phyloP scores from a whole-genome alignment of 2,113 vertebrate genomes.

The Mesocricetus auratus region DNA sequence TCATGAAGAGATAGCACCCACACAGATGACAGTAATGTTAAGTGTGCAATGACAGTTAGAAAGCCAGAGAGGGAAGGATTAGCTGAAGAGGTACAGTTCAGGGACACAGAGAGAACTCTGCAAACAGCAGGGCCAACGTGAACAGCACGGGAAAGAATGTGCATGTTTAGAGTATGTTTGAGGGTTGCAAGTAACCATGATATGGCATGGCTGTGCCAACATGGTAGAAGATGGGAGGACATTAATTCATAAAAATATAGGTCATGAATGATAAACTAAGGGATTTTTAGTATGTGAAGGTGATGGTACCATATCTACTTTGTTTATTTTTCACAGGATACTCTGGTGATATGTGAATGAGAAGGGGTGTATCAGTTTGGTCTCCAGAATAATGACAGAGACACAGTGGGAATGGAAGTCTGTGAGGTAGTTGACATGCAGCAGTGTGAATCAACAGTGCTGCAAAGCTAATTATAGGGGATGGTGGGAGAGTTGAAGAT shows the following conservation, averaged over 20 bases:
- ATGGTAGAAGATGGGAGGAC: not conserved
- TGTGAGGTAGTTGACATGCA: not conserved
- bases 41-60: not conserved
- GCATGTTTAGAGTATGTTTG: not conserved
- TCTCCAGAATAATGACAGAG: not conserved
- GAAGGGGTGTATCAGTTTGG: not conserved
- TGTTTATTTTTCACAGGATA: not conserved
- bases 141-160: not conserved
- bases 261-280: not conserved
- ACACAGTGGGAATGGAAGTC: not conserved
- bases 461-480: slow-evolving; percentile 3
- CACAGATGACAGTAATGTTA: not conserved
- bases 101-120: not conserved
- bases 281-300: not conserved
- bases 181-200: not conserved
- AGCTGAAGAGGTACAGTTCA: not conserved
- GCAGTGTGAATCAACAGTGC: not conserved
- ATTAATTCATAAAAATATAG: not conserved
- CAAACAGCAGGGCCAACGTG: not conserved
- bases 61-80: not conserved
- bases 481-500: fast-evolving
- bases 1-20: not conserved
- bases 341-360: not conserved
- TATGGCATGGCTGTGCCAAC: not conserved
- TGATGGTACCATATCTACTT: slow-evolving; percentile 2